A percentile compares a stretch with the other conserved stretches of the same genome.
These are phyloP conservation scores for Eulithis testata DNA, from an alignment of 2,888 invertebrate species.

Conservation along the genomic window DNA sequence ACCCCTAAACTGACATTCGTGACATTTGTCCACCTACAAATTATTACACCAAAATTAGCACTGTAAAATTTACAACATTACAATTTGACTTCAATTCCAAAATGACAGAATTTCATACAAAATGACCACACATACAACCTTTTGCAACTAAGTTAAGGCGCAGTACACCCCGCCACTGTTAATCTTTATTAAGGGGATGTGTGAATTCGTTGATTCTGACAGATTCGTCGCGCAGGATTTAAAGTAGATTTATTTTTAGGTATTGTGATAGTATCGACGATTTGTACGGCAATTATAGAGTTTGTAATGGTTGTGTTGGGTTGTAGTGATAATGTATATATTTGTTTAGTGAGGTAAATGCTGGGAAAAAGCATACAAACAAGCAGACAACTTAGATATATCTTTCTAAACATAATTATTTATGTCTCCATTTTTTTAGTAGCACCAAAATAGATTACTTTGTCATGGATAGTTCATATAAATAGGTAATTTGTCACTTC, in stretches of 20 bases:
- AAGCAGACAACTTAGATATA: too few species aligned
- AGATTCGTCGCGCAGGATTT: slow-evolving; percentile 57
- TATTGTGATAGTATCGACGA: slow-evolving; percentile 37
- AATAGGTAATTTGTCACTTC: too few species aligned
- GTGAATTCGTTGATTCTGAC: slow-evolving; percentile 65
- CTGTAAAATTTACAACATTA: slow-evolving; percentile 47
- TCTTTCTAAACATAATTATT: too few species aligned
- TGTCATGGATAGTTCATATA: too few species aligned
- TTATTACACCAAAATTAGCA: slow-evolving; percentile 46
- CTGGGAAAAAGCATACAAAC: too few species aligned
- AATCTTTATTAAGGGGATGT: slow-evolving; percentile 79
- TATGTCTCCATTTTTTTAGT: too few species aligned
- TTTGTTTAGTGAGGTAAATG: too few species aligned
- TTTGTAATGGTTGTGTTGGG: slow-evolving; percentile 35
- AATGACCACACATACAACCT: slow-evolving; percentile 43
- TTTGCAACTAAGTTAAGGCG: slow-evolving; percentile 48
- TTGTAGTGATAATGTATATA: slow-evolving; percentile 2
- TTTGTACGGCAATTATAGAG: slow-evolving; percentile 39
- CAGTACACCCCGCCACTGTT: slow-evolving; percentile 60
- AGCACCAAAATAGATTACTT: too few species aligned
- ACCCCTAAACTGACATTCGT: slow-evolving; percentile 48
- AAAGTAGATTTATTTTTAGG: slow-evolving; percentile 42
- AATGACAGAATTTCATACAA: slow-evolving; percentile 7
- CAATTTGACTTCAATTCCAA: slow-evolving; percentile 16
- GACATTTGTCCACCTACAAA: slow-evolving; percentile 52